Percentiles rank a stretch among this genome's conserved stretches.
phyloP scores from a whole-genome alignment of 2,797 vertebrate species.

The Corythornis leucogaster region DNA sequence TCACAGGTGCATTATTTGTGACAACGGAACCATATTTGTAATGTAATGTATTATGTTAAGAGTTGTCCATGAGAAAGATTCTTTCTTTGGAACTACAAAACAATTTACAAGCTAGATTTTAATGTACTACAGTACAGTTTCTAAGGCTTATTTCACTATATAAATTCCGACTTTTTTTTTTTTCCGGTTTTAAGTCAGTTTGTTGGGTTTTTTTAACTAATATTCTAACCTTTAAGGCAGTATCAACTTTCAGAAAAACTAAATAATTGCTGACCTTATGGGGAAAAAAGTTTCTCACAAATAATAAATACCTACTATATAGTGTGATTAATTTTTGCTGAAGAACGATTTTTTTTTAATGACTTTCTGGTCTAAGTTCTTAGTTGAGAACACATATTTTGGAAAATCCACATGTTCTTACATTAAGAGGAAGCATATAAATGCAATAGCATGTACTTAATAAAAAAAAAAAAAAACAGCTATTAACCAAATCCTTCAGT shows the following conservation, averaged over 20 bases:
- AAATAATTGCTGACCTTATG: neutral
- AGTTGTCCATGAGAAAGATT: neutral
- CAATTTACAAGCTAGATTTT: neutral
- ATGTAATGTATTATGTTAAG: neutral
- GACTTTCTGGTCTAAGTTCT: neutral
- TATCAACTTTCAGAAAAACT: neutral
- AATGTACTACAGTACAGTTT: neutral
- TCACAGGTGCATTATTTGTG: neutral
- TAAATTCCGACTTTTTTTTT: neutral
- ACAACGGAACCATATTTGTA: neutral
- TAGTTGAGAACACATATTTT: neutral
- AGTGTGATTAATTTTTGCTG: neutral
- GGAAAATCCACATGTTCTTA: neutral
- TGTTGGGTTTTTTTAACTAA: neutral
- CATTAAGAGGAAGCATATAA: neutral
- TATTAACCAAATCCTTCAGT: neutral
- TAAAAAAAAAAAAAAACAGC: neutral
- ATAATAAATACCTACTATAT: neutral
- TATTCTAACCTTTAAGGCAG: neutral
- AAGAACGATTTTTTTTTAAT: neutral
- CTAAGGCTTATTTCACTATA: neutral
- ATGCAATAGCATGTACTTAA: neutral
- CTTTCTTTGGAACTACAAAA: neutral
- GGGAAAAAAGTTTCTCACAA: neutral
- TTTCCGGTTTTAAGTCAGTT: too few relatives aligned